These are phyloP conservation scores for Cranoglanis bouderius DNA, from an alignment of 2,113 vertebrate species.

Conservation along the genomic window DNA sequence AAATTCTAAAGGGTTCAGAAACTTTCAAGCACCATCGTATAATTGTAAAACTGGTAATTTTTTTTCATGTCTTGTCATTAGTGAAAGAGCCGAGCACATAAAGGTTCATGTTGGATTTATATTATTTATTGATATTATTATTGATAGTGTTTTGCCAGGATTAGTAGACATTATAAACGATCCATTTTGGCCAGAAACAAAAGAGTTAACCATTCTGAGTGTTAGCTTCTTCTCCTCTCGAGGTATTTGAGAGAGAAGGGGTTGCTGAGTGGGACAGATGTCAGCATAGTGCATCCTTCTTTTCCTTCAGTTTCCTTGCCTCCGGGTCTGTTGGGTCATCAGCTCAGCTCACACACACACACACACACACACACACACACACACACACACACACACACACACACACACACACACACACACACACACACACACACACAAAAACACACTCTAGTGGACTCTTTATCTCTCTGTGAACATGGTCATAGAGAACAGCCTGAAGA, in stretches of 20 bases:
- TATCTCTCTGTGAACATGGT: conserved; percentile 28
- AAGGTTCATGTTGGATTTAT: neutral
- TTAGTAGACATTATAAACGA: neutral
- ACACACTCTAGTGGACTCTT: conserved; percentile 2
- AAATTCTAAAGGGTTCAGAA: too few relatives aligned
- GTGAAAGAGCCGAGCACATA: neutral
- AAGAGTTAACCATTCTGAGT: conserved; percentile 9
- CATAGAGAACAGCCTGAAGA: conserved; percentile 32
- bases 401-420: conserved; percentile 20
- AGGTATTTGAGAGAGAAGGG: neutral
- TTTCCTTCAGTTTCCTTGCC: neutral
- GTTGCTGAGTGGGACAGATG: conserved; percentile 26
- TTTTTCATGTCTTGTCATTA: neutral
- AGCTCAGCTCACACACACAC: neutral
- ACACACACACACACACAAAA: conserved; percentile 17
- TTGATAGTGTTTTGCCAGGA: neutral
- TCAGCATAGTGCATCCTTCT: neutral
- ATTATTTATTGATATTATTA: too few relatives aligned
- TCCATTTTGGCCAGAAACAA: neutral
- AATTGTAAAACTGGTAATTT: neutral
- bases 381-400: conserved; percentile 19
- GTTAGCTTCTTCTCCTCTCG: neutral
- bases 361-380: conserved; percentile 13
- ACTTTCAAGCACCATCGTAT: too few relatives aligned
- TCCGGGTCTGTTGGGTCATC: conserved; percentile 19